Conservation (phyloP, 2,797 vertebrate species). For the Leucoraja ocellata region DNA sequence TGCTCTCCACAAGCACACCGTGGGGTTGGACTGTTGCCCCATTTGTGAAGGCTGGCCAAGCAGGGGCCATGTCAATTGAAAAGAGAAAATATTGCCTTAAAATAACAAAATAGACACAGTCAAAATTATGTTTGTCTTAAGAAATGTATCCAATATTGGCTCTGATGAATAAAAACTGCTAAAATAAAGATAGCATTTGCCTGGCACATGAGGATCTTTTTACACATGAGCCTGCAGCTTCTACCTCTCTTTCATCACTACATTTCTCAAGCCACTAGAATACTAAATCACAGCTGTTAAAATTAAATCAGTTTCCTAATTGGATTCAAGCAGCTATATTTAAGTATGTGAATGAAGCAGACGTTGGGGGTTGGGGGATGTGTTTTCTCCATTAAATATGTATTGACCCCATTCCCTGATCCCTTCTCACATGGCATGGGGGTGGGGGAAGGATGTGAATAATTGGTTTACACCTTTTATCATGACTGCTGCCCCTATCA, state of each 20-base stretch:
- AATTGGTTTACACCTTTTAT: background rate
- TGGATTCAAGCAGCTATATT: background rate
- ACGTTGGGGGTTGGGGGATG: background rate
- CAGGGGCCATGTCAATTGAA: too few species aligned
- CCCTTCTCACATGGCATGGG: too few species aligned
- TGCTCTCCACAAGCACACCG: too few species aligned
- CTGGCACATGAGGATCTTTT: background rate
- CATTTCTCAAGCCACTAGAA: background rate
- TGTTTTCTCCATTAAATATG: background rate
- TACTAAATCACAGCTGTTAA: background rate
- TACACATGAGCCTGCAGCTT: background rate
- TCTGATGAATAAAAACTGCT: background rate
- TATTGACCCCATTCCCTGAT: too few species aligned
- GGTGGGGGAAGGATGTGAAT: too few species aligned
- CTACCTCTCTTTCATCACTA: background rate
- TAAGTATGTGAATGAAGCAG: background rate
- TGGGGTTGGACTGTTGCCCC: too few species aligned
- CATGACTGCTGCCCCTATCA: background rate
- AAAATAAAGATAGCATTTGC: background rate
- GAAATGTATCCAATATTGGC: background rate
- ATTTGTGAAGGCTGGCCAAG: too few species aligned
- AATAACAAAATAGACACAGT: background rate
- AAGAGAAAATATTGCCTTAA: background rate
- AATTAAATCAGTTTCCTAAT: background rate
- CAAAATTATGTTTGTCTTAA: background rate